These are phyloP conservation scores for Heliconius hewitsoni DNA, from an alignment of 1,140 invertebrate genomes.

Conservation along the genomic window DNA sequence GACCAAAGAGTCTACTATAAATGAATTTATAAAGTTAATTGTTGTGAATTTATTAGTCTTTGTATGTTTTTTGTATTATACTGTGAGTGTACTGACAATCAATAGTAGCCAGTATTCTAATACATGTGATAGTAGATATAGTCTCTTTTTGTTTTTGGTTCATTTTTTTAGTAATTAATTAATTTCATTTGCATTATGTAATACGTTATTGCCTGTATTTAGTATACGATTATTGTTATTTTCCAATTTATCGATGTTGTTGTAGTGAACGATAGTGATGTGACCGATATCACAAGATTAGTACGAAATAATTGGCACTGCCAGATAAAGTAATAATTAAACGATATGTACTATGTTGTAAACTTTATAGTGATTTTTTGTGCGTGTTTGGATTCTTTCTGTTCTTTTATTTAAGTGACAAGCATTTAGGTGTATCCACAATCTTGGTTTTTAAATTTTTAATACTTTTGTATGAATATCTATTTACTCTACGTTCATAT, in stretches of 20 bases:
- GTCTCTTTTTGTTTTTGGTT: slow-evolving; percentile 38
- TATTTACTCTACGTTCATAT: not conserved
- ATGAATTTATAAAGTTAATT: slow-evolving; percentile 54
- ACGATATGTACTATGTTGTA: slow-evolving; percentile 16
- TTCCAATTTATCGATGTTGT: slow-evolving; percentile 25
- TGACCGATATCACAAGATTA: slow-evolving; percentile 21
- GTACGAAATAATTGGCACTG: slow-evolving; percentile 49
- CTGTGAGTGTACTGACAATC: slow-evolving; percentile 53
- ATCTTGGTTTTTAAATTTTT: not conserved
- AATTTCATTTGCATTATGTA: slow-evolving; percentile 18
- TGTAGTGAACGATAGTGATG: slow-evolving; percentile 24
- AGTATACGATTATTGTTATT: slow-evolving; percentile 35
- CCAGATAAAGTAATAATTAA: slow-evolving; percentile 45
- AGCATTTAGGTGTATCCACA: not conserved
- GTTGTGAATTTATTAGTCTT: slow-evolving; percentile 58
- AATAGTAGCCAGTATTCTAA: slow-evolving; percentile 64
- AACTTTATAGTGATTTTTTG: not conserved
- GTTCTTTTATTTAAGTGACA: not conserved
- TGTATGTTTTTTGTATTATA: slow-evolving; percentile 56
- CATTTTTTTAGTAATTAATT: slow-evolving; percentile 26
- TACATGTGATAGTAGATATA: slow-evolving; percentile 78
- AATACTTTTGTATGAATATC: not conserved
- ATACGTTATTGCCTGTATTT: slow-evolving; percentile 28
- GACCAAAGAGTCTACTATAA: slow-evolving; percentile 68
- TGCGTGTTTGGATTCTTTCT: not conserved